Evolutionary conservation across 1,140 invertebrate genomes (phyloP), one percentile per base, ranked within the genome.

Genomic region (Carposina sasakii): DNA sequence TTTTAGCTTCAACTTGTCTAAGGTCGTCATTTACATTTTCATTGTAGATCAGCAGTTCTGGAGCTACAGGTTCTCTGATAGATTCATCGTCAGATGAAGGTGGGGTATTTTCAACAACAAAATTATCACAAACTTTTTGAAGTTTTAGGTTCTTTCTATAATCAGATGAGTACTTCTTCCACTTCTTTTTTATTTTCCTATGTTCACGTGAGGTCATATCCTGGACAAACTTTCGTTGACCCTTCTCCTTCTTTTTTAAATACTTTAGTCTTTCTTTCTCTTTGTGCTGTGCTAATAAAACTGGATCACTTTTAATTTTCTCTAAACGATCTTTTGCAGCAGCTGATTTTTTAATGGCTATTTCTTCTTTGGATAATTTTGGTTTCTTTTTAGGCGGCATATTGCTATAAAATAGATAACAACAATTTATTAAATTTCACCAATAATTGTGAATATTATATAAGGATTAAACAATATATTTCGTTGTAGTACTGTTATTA

Each of bases 241-340:
- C n/a, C n/a, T n/a, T n/a, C n/a, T n/a, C n/a, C n/a, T 24, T 33
- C 45, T 37, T 47, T 47, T 47, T 47, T 23, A 36, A 10, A 45
- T 17, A 6, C 33, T 33, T 33, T 33, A 33, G 16, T 42, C 41
- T 43, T 45, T 31, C 42, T 45, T 45, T 31, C 17, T 45, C 42
- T 24, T 47, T 47, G 13, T 47, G 33, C 28, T 33, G 17, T 33
- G 41, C 41, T 16, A 33, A n/a, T 15, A 45, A 33, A 31, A 45
- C 28, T 8, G 28, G 28, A 13, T 23, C 19, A 22, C 24, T 40
- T 40, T 22, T 22, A n/a, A 40, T 45, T 45, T 45, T 26, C 22
- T 31, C 23, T 31, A 8, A 26, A 19, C 17, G n/a, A 33, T 31
- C 33, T 45, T 31, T 33, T 17, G 26, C 42, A 3, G 31, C 17